Evolutionary conservation across 2,797 vertebrate genomes (phyloP), one percentile per base, ranked within the genome.

Genomic region (Enteromius trimaculatus): DNA sequence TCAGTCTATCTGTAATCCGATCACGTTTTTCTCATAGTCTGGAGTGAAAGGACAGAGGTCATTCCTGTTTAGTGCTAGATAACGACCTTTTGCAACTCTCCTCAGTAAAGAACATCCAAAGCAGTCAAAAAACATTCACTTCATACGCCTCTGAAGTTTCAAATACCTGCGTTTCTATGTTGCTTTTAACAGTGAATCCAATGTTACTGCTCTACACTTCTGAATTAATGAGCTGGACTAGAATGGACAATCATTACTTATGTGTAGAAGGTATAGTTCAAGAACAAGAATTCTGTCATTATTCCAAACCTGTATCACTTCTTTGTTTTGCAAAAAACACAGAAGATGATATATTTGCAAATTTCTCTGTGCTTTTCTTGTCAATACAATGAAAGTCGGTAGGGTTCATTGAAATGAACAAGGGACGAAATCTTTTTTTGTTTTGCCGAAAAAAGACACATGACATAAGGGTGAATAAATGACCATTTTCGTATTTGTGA

Each of bases 1-100:
- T 68, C 17, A 23, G n/a, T 29, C 19, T 14, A 13, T 85, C 62
- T 60, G 44, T 37, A 85, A 72, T 47, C 49, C 51, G 9, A 37
- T 47, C 34, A n/a, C 7, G 2, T 6, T 76, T n/a, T 44, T 42
- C 26, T 85, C 65, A 82, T 65, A 58, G 85, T 87, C 53, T 75
- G 34, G 53, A 65, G 58, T 65, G 47, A 81, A 84, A 71, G 78
- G 47, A 77, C 26, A 58, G 78, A 47, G 80, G 82, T 88, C 55
- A 81, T 31, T n/a, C 21, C 37, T 83, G 42, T 72, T 71, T 66
- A 64, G 51, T 16, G 19, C 6, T 55, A 81, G 68, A 84, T 34
- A 71, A 65, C 31, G 69, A 77, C 49, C 75, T 34, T 55, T 83
- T 75, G 69, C 82, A 80, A 86, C 82, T 88, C 44, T 47, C 64